Base-by-base conservation (phyloP, 2,888 invertebrate species). In the Coelopa pilipes region DNA sequence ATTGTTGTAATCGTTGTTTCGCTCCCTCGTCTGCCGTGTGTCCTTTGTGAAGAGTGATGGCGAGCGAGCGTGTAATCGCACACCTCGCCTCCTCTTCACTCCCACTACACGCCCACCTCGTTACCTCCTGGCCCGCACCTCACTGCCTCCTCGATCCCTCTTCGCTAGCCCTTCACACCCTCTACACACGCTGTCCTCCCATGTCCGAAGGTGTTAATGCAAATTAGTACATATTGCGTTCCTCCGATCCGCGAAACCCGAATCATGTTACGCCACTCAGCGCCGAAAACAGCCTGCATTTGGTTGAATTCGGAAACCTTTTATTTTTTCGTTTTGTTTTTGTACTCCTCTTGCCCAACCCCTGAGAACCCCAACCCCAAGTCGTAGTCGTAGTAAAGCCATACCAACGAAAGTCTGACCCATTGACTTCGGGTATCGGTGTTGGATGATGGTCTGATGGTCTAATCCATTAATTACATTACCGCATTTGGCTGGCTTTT, bases 121-220 rank as follows among this genome's bases (percentile, higher is more conserved):
- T 55, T 55, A 10, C 9, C 19, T 1, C 19, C 10, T 55, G 55
- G n/a, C 55, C 19, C 12, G 55, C 17, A 19, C 19, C 19, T 17
- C 55, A 55, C n/a, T n/a, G n/a, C n/a, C n/a, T n/a, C n/a, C n/a
- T n/a, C n/a, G n/a, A n/a, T n/a, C n/a, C n/a, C n/a, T n/a, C n/a
- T n/a, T n/a, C n/a, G n/a, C n/a, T n/a, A n/a, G n/a, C n/a, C n/a
- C n/a, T n/a, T n/a, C n/a, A n/a, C n/a, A n/a, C n/a, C n/a, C n/a
- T n/a, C n/a, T n/a, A n/a, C n/a, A 70, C 70, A 50, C 46, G 50
- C 62, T 70, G 53, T 62, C 62, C 62, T 24, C 17, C 50, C 62
- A 45, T 70, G 62, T 70, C 62, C 53, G 17, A 53, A 70, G 70
- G 70, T 70, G 70, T 62, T 62, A 70, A 70, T 70, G 62, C 70